Base-by-base conservation (phyloP, 2,797 vertebrate species). In the Tangara arthus region DNA sequence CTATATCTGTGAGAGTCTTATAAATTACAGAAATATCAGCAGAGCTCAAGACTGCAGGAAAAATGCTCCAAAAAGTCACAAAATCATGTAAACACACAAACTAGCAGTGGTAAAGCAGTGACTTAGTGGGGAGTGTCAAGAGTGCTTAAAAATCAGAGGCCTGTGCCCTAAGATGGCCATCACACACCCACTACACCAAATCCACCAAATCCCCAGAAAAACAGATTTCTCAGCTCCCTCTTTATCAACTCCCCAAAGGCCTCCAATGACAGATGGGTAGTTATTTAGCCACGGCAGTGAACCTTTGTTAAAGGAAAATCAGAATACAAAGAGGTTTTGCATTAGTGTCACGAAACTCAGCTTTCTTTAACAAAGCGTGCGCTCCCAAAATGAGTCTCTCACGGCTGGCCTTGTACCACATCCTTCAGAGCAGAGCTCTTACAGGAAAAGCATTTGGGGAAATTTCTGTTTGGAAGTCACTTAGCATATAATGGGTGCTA, bases 401-500 rank as follows among this genome's bases (percentile, higher is more conserved):
- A 42, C 0, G 1, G 53, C 72, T 12, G 23, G 6, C 19, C 55
- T 34, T 15, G 28, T 37, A 52, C 59, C 79, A 50, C 37, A 75
- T 80, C 85, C 28, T 81, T 53, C 87, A 83, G 46, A 86, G 80
- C 26, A 15, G 37, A 93, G 79, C 73, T 93, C 77, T 88, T 84
- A 69, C 76, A 95, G 66, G 49, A 94, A 96, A 95, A 85, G 87
- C 94, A 83, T 79, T 94, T 26, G 55, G 73, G 39, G 80, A 95
- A 88, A 93, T 92, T 88, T 91, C 77, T 95, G 59, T 76, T 91
- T 90, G 77, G 73, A 91, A 91, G 70, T 76, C 89, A 92, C 52
- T 96, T 94, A 96, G 89, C 87, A 92, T 93, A 93, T 92, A 96
- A 97, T 94, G 91, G 95, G 93, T 86, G 95, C 87, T 91, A 89